Conservation (phyloP, 2,888 invertebrate species). For the Ceraclea dissimilis region DNA sequence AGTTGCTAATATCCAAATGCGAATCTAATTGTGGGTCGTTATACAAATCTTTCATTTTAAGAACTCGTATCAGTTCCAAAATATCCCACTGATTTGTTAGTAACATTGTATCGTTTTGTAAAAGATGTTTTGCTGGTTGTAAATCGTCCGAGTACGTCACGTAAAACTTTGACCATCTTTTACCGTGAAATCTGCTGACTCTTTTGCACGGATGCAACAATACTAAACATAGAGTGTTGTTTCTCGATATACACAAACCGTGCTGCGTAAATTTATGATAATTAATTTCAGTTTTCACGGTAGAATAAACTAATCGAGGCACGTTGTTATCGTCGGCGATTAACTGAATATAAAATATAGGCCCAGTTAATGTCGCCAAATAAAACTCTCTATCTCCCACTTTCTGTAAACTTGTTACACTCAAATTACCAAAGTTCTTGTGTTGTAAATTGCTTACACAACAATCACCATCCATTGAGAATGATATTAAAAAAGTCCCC, state of each 20-base stretch:
- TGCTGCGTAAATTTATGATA: slow-evolving; percentile 7
- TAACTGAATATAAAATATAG: slow-evolving; percentile 5
- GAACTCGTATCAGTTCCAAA: slow-evolving; percentile 10
- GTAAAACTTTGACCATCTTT: not conserved
- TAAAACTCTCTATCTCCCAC: slow-evolving; percentile 2
- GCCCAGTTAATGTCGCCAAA: slow-evolving; percentile 10
- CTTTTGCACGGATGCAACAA: slow-evolving; percentile 9
- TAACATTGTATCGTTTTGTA: not conserved
- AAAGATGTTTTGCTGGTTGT: slow-evolving; percentile 4
- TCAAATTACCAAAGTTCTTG: slow-evolving; percentile 11
- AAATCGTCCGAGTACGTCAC: not conserved
- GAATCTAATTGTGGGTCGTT: not conserved
- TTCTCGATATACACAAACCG: slow-evolving; percentile 13
- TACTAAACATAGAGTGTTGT: slow-evolving; percentile 9
- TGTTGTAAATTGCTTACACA: not conserved
- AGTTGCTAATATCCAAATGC: not conserved
- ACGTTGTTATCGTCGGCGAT: not conserved
- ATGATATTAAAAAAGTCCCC: slow-evolving; percentile 7
- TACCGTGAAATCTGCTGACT: not conserved
- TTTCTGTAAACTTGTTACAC: slow-evolving; percentile 11
- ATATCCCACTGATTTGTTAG: slow-evolving; percentile 16
- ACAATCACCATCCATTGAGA: not conserved
- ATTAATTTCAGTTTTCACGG: slow-evolving; percentile 5
- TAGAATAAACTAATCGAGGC: not conserved
- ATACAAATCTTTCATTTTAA: not conserved